Evolutionary conservation across 2,888 invertebrate species (phyloP).

Genomic region (Drosophila trichaetosa): DNA sequence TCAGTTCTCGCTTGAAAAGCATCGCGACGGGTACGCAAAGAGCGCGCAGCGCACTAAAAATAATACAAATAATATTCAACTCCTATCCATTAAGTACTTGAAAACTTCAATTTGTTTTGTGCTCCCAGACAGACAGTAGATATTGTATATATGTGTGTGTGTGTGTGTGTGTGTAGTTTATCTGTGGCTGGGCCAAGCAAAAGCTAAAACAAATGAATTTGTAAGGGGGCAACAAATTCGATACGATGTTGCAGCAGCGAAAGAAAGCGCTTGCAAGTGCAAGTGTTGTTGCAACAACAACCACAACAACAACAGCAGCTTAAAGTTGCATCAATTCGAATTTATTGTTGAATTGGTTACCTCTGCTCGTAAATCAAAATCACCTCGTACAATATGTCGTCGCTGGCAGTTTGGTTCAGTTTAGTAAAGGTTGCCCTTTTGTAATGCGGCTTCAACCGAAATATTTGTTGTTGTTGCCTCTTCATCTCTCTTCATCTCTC

Average conservation of each 20-base stretch:
- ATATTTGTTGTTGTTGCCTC: slow-evolving; percentile 41
- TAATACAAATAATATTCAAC: slow-evolving; percentile 12
- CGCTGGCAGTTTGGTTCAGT: slow-evolving; percentile 53
- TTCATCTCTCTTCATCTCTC: slow-evolving; percentile 29
- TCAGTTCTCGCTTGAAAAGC: slow-evolving; percentile 64
- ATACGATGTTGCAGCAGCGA: slow-evolving; percentile 36
- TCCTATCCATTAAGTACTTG: slow-evolving; percentile 62
- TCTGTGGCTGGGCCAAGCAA: slow-evolving; percentile 27
- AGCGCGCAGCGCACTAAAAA: slow-evolving; percentile 43
- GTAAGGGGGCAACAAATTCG: slow-evolving; percentile 28
- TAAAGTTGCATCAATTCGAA: slow-evolving; percentile 24
- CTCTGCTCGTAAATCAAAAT: slow-evolving; percentile 58
- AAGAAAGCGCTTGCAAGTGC: slow-evolving; percentile 61
- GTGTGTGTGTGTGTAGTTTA: slow-evolving; percentile 16
- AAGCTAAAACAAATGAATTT: slow-evolving; percentile 34
- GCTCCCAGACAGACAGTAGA: slow-evolving; percentile 14
- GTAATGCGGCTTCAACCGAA: slow-evolving; percentile 68
- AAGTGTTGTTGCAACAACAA: slow-evolving; percentile 46
- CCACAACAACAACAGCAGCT: slow-evolving; percentile 8
- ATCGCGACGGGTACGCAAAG: slow-evolving; percentile 69
- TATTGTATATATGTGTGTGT: not conserved
- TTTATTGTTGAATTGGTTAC: slow-evolving; percentile 17
- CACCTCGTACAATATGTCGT: slow-evolving; percentile 62
- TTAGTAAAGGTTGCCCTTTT: slow-evolving; percentile 55
- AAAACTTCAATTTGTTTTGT: slow-evolving; percentile 63